Evolutionary conservation across 2,797 vertebrate species (phyloP).

Genomic region (Pachyuromys duprasi): DNA sequence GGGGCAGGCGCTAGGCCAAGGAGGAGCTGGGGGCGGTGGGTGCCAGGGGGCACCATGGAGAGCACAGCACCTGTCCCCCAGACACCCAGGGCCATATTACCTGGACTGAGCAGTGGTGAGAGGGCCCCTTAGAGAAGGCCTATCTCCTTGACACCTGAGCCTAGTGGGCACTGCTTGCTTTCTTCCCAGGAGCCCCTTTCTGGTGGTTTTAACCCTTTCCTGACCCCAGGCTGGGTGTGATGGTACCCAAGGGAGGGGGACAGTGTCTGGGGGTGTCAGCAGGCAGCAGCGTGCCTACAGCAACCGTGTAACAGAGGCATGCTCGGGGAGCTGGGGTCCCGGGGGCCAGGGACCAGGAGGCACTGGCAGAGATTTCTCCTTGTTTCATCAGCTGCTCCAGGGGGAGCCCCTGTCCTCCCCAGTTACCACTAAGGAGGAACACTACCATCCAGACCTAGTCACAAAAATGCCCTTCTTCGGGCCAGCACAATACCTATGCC

Average conservation of each 20-base stretch:
- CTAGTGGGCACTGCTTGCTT: conserved; percentile 69
- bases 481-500: neutral
- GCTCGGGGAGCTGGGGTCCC: conserved; percentile 79
- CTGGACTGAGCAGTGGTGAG: conserved; percentile 11
- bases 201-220: conserved; percentile 73
- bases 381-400: conserved; percentile 87
- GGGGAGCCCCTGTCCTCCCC: conserved; percentile 80
- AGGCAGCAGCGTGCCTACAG: conserved; percentile 72
- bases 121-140: conserved; percentile 13
- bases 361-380: conserved; percentile 84
- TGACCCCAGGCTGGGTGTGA: conserved; percentile 60
- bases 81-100: conserved; percentile 34
- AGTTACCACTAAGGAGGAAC: conserved; percentile 64
- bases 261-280: conserved; percentile 76
- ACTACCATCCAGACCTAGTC: conserved; percentile 49
- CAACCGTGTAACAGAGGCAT: conserved; percentile 77
- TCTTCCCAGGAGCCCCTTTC: conserved; percentile 74
- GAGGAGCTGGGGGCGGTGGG: conserved; percentile 82
- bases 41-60: conserved; percentile 80
- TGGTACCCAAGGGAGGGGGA: conserved; percentile 73
- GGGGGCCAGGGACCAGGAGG: conserved; percentile 80
- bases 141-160: conserved; percentile 69
- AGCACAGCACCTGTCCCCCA: conserved; percentile 70
- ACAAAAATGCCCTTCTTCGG: conserved; percentile 32
- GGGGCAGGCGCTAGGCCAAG: conserved; percentile 80